Conservation (phyloP, 2,797 vertebrate genomes). For the Carcharodon carcharias region DNA sequence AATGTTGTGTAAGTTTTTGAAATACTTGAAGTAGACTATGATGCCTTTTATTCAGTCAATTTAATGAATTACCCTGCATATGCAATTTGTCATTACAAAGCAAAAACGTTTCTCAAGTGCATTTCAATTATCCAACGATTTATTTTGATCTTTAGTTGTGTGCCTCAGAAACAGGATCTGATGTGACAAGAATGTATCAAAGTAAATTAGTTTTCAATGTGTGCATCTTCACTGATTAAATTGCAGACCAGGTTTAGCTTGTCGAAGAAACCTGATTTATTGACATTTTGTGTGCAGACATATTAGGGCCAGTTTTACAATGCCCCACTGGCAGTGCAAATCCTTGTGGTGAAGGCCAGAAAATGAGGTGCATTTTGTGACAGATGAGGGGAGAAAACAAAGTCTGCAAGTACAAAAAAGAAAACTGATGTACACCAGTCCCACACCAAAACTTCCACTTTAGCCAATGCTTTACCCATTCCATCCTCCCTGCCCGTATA, state of each 20-base stretch:
- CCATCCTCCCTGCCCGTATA: neutral
- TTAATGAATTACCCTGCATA: neutral
- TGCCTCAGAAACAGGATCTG: neutral
- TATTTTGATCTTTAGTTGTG: neutral
- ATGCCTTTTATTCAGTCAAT: neutral
- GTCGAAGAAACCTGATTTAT: neutral
- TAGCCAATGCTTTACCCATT: neutral
- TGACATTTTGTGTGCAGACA: neutral
- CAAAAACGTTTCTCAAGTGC: neutral
- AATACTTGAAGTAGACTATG: neutral
- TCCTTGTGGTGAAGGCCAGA: neutral
- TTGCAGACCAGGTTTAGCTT: neutral
- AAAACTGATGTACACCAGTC: neutral
- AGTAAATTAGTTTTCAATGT: neutral
- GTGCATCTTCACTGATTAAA: neutral
- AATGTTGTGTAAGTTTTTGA: neutral
- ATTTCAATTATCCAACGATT: neutral
- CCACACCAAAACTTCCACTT: neutral
- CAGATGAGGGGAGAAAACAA: neutral
- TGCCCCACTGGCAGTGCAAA: neutral
- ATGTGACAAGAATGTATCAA: neutral
- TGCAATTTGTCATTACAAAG: neutral
- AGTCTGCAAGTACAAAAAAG: neutral
- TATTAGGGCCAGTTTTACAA: neutral
- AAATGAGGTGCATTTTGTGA: neutral